These are phyloP conservation scores for Cottus gobio DNA, from an alignment of 2,113 vertebrate species.

Conservation along the genomic window DNA sequence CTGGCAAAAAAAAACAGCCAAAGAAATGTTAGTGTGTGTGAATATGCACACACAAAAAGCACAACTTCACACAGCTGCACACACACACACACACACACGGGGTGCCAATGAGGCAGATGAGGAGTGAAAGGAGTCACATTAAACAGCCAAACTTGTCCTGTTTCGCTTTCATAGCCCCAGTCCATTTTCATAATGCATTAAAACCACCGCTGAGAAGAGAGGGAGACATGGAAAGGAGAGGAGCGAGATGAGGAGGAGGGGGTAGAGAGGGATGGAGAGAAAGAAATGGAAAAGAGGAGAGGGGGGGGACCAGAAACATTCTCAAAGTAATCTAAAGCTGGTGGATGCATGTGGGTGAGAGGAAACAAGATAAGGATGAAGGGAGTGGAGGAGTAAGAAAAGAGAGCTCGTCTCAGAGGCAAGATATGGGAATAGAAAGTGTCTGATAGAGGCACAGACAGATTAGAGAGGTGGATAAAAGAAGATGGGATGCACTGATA, in stretches of 20 bases:
- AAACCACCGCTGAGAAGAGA: slow-evolving; percentile 76
- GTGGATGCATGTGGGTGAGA: slow-evolving; percentile 60
- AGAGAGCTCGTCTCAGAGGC: slow-evolving; percentile 60
- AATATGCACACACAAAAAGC: slow-evolving; percentile 42
- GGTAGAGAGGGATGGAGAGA: slow-evolving; percentile 36
- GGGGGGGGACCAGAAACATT: slow-evolving; percentile 54
- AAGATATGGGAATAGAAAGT: slow-evolving; percentile 75
- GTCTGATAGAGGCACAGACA: slow-evolving; percentile 69
- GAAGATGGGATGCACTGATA: slow-evolving; percentile 72
- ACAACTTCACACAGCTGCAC: slow-evolving; percentile 31
- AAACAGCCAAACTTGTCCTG: slow-evolving; percentile 77
- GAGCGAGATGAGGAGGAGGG: slow-evolving; percentile 38
- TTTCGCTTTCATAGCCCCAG: slow-evolving; percentile 79
- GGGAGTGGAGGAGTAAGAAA: slow-evolving; percentile 63
- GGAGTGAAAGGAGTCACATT: slow-evolving; percentile 81
- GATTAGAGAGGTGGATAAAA: slow-evolving; percentile 77
- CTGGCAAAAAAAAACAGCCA: background rate
- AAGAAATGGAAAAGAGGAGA: slow-evolving; percentile 47
- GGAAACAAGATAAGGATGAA: slow-evolving; percentile 74
- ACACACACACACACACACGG: background rate
- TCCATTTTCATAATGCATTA: slow-evolving; percentile 84
- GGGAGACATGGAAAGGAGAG: slow-evolving; percentile 45
- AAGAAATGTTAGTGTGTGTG: slow-evolving; percentile 19
- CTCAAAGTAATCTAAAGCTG: slow-evolving; percentile 73
- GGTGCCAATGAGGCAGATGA: slow-evolving; percentile 75